These are phyloP conservation scores for Numenius phaeopus DNA, from an alignment of 2,797 vertebrate species.

Conservation along the genomic window DNA sequence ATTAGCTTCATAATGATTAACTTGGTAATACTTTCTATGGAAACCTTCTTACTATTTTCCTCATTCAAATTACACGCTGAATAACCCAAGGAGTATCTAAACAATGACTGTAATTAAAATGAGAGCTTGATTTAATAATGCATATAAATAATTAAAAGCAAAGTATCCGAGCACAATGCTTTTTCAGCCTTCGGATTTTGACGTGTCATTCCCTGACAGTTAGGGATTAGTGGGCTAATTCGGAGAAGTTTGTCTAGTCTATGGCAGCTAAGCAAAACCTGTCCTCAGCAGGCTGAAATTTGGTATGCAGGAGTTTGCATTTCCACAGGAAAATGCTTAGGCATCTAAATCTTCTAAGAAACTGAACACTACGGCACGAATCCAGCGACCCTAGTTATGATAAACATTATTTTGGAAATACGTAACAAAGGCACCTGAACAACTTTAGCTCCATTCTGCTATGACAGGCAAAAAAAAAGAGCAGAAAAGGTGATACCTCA, in stretches of 20 bases:
- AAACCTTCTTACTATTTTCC: not conserved
- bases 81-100: not conserved
- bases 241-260: not conserved
- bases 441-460: not conserved
- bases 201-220: not conserved
- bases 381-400: accelerated
- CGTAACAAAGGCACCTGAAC: not conserved
- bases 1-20: slow-evolving; percentile 1
- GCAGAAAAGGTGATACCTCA: not conserved
- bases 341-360: not conserved
- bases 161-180: not conserved
- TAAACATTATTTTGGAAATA: not conserved
- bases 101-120: not conserved
- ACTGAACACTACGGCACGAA: not conserved
- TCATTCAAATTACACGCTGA: not conserved
- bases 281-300: not conserved
- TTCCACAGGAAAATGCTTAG: not conserved
- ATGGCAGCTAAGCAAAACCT: not conserved
- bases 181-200: not conserved
- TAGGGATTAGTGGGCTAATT: not conserved
- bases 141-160: not conserved
- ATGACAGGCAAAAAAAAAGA: not conserved
- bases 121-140: not conserved
- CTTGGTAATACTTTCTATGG: not conserved
- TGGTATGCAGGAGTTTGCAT: not conserved